Percentiles rank a stretch among this genome's conserved stretches.
phyloP scores from a whole-genome alignment of 2,113 vertebrate species.

The Muscicapa adusta region DNA sequence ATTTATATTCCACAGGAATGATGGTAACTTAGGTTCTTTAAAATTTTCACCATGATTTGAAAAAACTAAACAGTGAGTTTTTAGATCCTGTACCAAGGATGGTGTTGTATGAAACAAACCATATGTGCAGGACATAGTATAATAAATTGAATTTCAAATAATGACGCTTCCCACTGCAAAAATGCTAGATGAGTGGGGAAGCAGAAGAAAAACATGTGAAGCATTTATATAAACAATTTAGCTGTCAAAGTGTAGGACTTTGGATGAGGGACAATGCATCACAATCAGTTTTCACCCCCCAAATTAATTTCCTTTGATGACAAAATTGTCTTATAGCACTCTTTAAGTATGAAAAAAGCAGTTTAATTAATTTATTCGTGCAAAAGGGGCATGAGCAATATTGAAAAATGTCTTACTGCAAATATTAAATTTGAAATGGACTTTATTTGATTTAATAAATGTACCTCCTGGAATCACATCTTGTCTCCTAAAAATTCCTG shows the following conservation, averaged over 20 bases:
- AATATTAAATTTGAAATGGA: background rate
- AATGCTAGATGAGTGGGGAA: background rate
- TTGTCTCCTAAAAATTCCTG: background rate
- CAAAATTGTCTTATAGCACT: background rate
- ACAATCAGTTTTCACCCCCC: rapidly evolving
- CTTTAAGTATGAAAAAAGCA: background rate
- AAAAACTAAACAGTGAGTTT: background rate
- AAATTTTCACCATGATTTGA: background rate
- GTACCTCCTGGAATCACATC: background rate
- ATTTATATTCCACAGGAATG: background rate
- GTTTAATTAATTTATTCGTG: background rate
- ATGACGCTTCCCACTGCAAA: background rate
- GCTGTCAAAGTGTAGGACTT: background rate
- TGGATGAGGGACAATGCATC: background rate
- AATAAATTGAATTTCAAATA: background rate
- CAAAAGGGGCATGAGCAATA: background rate
- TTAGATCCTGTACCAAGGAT: background rate
- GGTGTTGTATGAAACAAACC: background rate
- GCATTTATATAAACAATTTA: background rate
- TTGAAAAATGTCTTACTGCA: background rate
- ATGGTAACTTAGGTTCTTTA: background rate
- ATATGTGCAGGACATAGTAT: background rate
- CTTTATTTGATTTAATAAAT: background rate
- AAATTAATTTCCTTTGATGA: background rate
- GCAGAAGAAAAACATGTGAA: background rate